phyloP scores from a whole-genome alignment of 2,113 vertebrate genomes.

The Columba livia region DNA sequence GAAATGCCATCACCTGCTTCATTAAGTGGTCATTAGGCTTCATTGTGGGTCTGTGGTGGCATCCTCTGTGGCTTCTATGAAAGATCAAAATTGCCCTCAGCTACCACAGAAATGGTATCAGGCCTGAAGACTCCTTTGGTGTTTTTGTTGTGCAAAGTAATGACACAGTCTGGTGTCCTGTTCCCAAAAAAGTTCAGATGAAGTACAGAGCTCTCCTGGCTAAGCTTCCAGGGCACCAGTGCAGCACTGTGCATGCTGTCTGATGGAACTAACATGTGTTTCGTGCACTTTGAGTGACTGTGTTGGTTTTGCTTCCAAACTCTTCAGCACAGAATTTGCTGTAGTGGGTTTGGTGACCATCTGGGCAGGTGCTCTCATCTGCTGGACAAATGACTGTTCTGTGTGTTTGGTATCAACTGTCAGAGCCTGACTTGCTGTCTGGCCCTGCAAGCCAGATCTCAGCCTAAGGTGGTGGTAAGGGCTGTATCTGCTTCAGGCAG shows the following conservation, averaged over 20 bases:
- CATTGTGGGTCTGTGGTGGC: fast-evolving
- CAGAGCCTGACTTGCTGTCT: neutral
- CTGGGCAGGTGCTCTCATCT: neutral
- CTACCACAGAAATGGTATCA: neutral
- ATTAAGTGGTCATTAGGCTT: neutral
- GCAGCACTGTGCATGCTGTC: fast-evolving
- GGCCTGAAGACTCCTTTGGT: neutral
- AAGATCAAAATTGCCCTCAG: neutral
- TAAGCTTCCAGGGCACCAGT: neutral
- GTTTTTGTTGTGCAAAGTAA: neutral
- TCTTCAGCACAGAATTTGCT: neutral
- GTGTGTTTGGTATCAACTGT: too few species aligned
- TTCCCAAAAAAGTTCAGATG: neutral
- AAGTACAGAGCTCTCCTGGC: neutral
- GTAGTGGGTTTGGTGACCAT: neutral
- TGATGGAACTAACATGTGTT: too few species aligned
- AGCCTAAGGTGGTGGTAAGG: neutral
- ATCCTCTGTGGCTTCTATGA: neutral
- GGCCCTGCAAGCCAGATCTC: fast-evolving
- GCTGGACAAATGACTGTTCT: fast-evolving
- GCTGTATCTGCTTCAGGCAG: neutral
- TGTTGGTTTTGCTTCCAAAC: neutral
- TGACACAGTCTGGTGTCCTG: neutral
- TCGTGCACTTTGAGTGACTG: neutral
- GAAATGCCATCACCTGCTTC: neutral